Base-by-base conservation (phyloP, 2,113 vertebrate genomes). In the Corythornis vintsioides region DNA sequence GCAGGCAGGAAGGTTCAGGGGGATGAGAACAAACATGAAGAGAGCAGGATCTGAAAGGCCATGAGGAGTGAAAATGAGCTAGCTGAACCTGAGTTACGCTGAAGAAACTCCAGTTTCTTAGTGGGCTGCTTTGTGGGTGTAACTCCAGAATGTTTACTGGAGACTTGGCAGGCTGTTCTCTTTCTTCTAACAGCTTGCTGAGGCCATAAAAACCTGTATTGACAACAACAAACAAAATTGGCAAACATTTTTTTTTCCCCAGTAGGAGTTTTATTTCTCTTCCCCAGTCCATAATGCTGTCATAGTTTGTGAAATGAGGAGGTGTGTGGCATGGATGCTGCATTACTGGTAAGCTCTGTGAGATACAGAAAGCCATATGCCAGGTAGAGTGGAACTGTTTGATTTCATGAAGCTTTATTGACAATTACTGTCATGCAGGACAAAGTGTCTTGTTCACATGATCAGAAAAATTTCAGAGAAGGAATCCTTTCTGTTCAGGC, bases 151-250 rank as follows among this genome's bases (percentile, higher is more conserved):
- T 89, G 20, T 88, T 93, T 89, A 90, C 61, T 88, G 47, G 42
- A 59, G 83, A 26, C n/a, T 69, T 95, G 82, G 73, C 64, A 87
- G 64, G 43, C n/a, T 89, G 40, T 92, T 93, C 77, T 86, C 92
- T 92, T 93, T 90, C 60, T 83, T 89, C 82, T 89, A 77, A 86
- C 2, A 86, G 89, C 74, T 83, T 91, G 76, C 66, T 80, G 45
- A 81, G 59, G 38, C 61, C 86, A 79, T 87, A 90, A 66, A 72
- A 88, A 89, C 43, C 28, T 28, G 14, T 48, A 48, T 56, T 61
- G 74, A 73, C 75, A 93, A 63, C 52, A 63, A 59, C 50, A 31
- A 92, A 38, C 18, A 15, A 71, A 80, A 33, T 24, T 3, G 1
- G 75, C 38, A 83, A 86, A 83, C 2, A 52, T 33, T 66, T 70